phyloP scores from a whole-genome alignment of 2,888 invertebrate genomes.

The Drosophila eohydei region DNA sequence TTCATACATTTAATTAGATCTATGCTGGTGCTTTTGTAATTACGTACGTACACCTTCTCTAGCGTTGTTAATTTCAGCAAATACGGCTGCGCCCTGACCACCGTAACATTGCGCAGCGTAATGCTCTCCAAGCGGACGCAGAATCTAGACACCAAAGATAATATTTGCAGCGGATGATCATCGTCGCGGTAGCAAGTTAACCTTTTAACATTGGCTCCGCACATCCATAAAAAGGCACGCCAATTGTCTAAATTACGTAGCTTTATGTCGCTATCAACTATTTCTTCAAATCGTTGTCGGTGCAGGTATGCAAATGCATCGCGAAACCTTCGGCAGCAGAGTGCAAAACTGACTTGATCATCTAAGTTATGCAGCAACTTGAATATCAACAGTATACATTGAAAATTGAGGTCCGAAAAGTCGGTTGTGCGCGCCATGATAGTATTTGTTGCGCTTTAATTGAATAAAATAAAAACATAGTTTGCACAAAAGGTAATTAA shows the following conservation, averaged over 20 bases:
- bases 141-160: constrained; percentile 54
- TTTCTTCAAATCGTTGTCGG: constrained; percentile 49
- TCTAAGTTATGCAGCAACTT: constrained; percentile 55
- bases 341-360: constrained; percentile 64
- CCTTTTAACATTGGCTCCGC: constrained; percentile 51
- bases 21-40: constrained; percentile 66
- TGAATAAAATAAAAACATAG: constrained; percentile 42
- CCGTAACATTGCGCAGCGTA: constrained; percentile 59
- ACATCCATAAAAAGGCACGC: constrained; percentile 66
- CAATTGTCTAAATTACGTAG: constrained; percentile 59
- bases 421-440: constrained; percentile 69
- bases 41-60: constrained; percentile 55
- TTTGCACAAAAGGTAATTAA: constrained; percentile 48
- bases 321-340: constrained; percentile 63
- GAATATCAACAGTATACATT: constrained; percentile 61
- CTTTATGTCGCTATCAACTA: constrained; percentile 59
- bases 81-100: constrained; percentile 48
- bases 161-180: constrained; percentile 61
- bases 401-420: constrained; percentile 57
- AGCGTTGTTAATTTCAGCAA: constrained; percentile 46
- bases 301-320: constrained; percentile 62
- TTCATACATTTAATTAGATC: constrained; percentile 55
- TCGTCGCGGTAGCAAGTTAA: constrained; percentile 61
- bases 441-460: constrained; percentile 31
- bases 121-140: constrained; percentile 57